These are phyloP conservation scores for Disparrhopalites patrizii DNA, from an alignment of 2,888 invertebrate genomes.

Conservation along the genomic window DNA sequence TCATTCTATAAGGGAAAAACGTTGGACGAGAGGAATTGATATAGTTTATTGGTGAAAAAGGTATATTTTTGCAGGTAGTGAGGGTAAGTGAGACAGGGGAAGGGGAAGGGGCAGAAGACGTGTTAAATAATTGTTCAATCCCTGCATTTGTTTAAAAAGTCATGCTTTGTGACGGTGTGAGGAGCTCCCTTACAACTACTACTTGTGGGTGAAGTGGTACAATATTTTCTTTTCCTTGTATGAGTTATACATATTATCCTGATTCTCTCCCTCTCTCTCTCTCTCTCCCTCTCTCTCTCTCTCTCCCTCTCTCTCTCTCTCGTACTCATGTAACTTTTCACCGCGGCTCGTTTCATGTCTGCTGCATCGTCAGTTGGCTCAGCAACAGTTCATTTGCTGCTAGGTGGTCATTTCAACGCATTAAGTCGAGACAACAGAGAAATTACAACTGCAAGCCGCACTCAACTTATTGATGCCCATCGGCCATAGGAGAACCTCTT, in stretches of 20 bases:
- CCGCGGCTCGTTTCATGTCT: conserved; percentile 41
- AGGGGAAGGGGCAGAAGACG: too few species aligned
- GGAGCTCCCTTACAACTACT: too few species aligned
- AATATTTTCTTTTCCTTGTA: background rate
- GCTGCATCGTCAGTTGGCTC: conserved; percentile 36
- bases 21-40: too few species aligned
- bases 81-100: too few species aligned
- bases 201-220: background rate
- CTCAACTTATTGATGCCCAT: conserved; percentile 38
- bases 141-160: too few species aligned
- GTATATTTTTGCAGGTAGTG: too few species aligned
- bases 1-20: too few species aligned
- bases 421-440: conserved; percentile 41
- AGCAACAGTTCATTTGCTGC: conserved; percentile 41
- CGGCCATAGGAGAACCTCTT: conserved; percentile 28
- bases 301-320: background rate
- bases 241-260: too few species aligned
- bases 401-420: conserved; percentile 48
- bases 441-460: conserved; percentile 36
- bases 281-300: background rate
- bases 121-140: too few species aligned
- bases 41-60: too few species aligned
- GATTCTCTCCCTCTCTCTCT: background rate
- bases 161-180: too few species aligned
- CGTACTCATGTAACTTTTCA: conserved; percentile 11